Base-by-base conservation (phyloP, 2,113 vertebrate genomes). In the Tupaia chinensis region DNA sequence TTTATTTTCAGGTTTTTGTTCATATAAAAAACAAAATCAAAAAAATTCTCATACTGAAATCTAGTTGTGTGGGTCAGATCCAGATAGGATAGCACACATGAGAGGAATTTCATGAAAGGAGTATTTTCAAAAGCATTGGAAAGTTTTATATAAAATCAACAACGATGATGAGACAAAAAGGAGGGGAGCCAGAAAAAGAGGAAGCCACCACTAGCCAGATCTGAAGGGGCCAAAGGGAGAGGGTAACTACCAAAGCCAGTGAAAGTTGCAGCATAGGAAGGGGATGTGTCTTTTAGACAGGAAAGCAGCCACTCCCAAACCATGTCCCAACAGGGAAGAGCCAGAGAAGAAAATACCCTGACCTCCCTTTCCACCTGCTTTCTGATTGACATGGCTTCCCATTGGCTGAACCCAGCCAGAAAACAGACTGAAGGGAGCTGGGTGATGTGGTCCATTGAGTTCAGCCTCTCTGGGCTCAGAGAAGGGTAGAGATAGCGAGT, bases 1-100 rank as follows among this genome's bases (percentile, higher is more conserved):
- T 34, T 89, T 92, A 32, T 54, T 89, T 78, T 66, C 23, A 78
- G 17, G 23, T 73, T 94, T 92, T 78, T 76, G 8, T 89, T 56
- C 54, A 12, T 27, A 32, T 44, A 91, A 80, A 34, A 29, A 94
- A 56, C 63, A 82, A 73, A 81, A 93, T 44, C 11, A 74, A n/a
- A 60, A 80, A 73, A 83, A 82, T 72, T 7, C 17, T 86, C 22
- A 63, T 54, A 32, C 34, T 89, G 80, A 66, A 77, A 69, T 87
- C 53, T 73, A n/a, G 23, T n/a, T 69, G 0, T 68, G 44, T 69
- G 44, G 20, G 9, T 91, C 78, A 87, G 53, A 90, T 53, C 10
- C 29, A 69, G 84, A 56, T n/a, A 94, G 63, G 11, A 84, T 34
- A 11, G 53, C 17, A 77, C 20, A 77, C 1, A n/a, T 17, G 91